These are phyloP conservation scores for Pangasius mekongensis DNA, from an alignment of 2,797 vertebrate species.

Conservation along the genomic window DNA sequence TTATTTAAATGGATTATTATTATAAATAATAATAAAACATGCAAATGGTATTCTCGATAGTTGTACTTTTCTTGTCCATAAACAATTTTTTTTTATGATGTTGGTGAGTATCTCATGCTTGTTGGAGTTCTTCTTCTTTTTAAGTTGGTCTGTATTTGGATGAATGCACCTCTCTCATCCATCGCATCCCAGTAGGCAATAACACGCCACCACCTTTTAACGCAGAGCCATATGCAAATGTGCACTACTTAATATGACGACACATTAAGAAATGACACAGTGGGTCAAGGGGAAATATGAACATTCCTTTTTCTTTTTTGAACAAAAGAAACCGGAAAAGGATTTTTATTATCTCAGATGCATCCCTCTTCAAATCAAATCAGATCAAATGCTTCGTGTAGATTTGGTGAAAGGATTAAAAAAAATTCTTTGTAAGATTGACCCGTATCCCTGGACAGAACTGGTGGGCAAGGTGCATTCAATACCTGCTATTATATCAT, in stretches of 20 bases:
- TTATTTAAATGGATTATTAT: conserved; percentile 81
- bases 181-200: conserved; percentile 39
- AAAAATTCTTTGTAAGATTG: background rate
- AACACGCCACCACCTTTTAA: conserved; percentile 23
- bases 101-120: conserved; percentile 49
- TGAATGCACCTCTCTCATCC: conserved; percentile 53
- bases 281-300: background rate
- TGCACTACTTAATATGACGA: conserved; percentile 28
- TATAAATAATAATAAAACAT: conserved; percentile 62
- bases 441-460: conserved; percentile 1
- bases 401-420: background rate
- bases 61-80: conserved; percentile 55
- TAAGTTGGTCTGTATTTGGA: conserved; percentile 19
- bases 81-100: conserved; percentile 28
- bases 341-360: background rate
- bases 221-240: conserved; percentile 38
- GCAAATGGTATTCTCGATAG: conserved; percentile 68
- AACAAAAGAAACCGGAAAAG: background rate
- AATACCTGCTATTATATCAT: conserved; percentile 29
- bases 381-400: background rate
- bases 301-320: background rate
- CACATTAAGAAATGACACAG: background rate
- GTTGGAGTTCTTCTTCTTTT: conserved; percentile 47
- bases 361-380: background rate
- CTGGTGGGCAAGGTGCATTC: conserved; percentile 53